phyloP scores from a whole-genome alignment of 2,113 vertebrate species.

The Hirundichthys speculiger region DNA sequence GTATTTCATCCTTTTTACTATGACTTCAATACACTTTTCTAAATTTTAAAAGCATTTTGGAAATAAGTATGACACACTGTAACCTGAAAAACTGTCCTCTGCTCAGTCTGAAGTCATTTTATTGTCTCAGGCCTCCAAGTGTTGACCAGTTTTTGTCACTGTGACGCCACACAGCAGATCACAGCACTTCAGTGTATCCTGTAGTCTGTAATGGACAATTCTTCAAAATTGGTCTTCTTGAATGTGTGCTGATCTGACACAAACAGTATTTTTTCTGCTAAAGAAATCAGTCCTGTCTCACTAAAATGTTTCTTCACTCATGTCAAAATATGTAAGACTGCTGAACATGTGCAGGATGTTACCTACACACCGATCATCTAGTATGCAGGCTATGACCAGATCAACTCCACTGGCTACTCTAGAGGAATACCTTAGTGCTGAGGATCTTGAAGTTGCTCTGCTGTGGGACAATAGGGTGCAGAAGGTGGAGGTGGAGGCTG shows the following conservation, averaged over 20 bases:
- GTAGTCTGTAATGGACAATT: slow-evolving; percentile 25
- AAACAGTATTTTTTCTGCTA: slow-evolving; percentile 21
- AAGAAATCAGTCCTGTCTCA: background rate
- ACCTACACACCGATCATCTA: background rate
- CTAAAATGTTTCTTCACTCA: background rate
- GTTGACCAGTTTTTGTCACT: no score
- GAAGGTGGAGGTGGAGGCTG: slow-evolving; percentile 85
- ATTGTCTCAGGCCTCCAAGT: no score
- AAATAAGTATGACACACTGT: background rate
- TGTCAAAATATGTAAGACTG: slow-evolving; percentile 3
- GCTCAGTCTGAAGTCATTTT: no score
- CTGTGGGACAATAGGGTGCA: slow-evolving; percentile 87
- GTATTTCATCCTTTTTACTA: no score
- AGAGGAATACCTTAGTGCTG: slow-evolving; percentile 87
- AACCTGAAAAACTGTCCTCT: background rate
- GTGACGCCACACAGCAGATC: no score
- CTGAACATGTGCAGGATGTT: slow-evolving; percentile 1
- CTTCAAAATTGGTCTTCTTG: no score
- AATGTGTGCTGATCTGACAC: background rate
- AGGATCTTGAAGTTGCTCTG: slow-evolving; percentile 94
- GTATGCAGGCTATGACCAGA: background rate
- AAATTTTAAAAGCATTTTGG: background rate
- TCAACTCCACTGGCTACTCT: background rate
- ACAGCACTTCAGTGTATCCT: slow-evolving; percentile 1
- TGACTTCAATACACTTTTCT: background rate